Evolutionary conservation across 2,797 vertebrate species (phyloP), one percentile per base, ranked within the genome.

Genomic region (Phrynocephalus forsythii): DNA sequence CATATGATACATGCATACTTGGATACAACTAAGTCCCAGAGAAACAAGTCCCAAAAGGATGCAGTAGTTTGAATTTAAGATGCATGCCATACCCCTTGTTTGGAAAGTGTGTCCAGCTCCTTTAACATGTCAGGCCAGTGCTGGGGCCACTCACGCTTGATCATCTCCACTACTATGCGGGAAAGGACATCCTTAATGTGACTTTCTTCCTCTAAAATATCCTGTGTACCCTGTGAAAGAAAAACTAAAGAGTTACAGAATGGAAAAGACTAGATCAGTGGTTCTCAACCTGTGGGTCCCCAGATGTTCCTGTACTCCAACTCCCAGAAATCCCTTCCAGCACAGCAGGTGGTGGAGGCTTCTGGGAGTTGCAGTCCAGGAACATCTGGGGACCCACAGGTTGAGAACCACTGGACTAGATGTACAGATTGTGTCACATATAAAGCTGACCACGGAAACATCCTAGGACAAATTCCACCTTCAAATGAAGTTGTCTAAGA

Each of bases 131-230:
- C 97, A 44, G 98, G 98, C 99, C 99, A 99, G 87, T 99, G 97
- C 91, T 99, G 99, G 22, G 99, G 99, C 99, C 99, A 99, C 88
- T 99, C 99, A 1, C 99, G 97, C 94, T 99, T 99, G 86, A 99
- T 98, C 98, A 99, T 99, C 95, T 99, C 99, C 67, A 99, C 99
- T 48, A 98, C 97, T 84, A 99, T 99, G 85, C 99, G 97, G 81
- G 99, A 98, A 33, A 99, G 94, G 82, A 96, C 99, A 89, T 99
- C 99, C 96, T 99, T 99, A 92, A 99, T 97, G 87, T 99, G 98
- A 93, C 98, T 98, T 94, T 99, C 98, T 92, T 99, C 99, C 91
- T 99, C 98, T 94, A 99, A 92, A 92, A 99, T 98, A 76, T 97
- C 96, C 88, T 96, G 97, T 30, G 98, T 98, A 79, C 99, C 99